These are phyloP conservation scores for Oligia latruncula DNA, from an alignment of 2,888 invertebrate genomes.

Conservation along the genomic window DNA sequence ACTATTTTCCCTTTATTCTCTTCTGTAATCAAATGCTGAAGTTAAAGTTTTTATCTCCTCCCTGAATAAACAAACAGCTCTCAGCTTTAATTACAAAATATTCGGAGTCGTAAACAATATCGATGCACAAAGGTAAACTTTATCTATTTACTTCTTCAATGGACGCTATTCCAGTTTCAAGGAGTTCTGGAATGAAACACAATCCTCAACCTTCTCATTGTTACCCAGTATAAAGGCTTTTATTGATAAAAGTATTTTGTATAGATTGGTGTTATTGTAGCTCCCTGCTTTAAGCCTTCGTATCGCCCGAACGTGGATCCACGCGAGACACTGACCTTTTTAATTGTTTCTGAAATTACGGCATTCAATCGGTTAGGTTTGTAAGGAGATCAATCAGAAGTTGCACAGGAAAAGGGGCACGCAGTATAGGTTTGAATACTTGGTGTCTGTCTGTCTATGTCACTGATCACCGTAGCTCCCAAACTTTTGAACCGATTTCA, in stretches of 20 bases:
- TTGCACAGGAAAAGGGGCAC: neutral
- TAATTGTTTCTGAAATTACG: too few relatives aligned
- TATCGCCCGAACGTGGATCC: too few relatives aligned
- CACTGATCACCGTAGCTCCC: neutral
- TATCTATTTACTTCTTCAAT: slow-evolving; percentile 36
- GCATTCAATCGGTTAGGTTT: neutral
- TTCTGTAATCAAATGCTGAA: neutral
- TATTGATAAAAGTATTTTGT: slow-evolving; percentile 19
- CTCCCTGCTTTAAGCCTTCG: neutral
- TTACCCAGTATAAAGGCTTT: slow-evolving; percentile 15
- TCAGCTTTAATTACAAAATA: slow-evolving; percentile 5
- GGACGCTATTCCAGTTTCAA: slow-evolving; percentile 20
- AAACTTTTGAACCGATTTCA: neutral
- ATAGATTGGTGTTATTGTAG: slow-evolving; percentile 1
- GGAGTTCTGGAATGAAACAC: neutral
- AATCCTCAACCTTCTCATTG: slow-evolving; percentile 29
- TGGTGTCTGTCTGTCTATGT: neutral
- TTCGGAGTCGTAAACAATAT: slow-evolving; percentile 18
- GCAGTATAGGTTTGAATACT: neutral
- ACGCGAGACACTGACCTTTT: too few relatives aligned
- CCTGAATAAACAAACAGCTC: neutral
- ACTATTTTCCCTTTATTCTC: neutral
- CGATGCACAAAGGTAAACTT: slow-evolving; percentile 35
- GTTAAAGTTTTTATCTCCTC: neutral
- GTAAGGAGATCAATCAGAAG: neutral